phyloP scores from a whole-genome alignment of 1,140 invertebrate species.

The Dendroctonus ponderosae region DNA sequence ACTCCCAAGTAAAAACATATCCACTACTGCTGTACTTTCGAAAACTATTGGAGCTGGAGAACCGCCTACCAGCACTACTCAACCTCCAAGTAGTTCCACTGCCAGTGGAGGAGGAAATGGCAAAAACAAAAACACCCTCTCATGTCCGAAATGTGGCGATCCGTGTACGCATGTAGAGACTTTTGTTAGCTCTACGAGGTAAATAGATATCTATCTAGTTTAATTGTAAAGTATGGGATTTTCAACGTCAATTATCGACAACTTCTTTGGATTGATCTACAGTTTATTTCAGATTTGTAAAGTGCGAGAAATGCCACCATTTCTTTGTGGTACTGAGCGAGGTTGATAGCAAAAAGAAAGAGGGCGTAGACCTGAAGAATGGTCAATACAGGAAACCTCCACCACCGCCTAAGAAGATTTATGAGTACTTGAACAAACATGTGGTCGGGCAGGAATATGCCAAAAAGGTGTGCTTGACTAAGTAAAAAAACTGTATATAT shows the following conservation, averaged over 20 bases:
- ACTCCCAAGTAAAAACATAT: slow-evolving; percentile 35
- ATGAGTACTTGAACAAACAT: slow-evolving; percentile 91
- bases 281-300: slow-evolving; percentile 72
- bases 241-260: background rate
- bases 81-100: slow-evolving; percentile 38
- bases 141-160: slow-evolving; percentile 93
- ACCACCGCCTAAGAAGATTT: slow-evolving; percentile 94
- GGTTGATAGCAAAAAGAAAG: slow-evolving; percentile 85
- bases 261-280: background rate
- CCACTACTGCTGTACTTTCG: slow-evolving; percentile 40
- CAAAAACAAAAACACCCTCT: slow-evolving; percentile 65
- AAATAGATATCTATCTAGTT: background rate
- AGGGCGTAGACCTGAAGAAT: slow-evolving; percentile 66
- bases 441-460: slow-evolving; percentile 98
- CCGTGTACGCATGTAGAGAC: slow-evolving; percentile 95
- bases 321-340: slow-evolving; percentile 97
- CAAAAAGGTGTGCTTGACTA: slow-evolving; percentile 69
- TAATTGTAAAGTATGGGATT: background rate
- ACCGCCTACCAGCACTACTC: slow-evolving; percentile 36
- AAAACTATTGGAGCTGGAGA: slow-evolving; percentile 45
- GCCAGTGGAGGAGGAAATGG: slow-evolving; percentile 38
- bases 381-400: slow-evolving; percentile 76
- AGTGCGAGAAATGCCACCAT: slow-evolving; percentile 97
- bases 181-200: slow-evolving; percentile 86
- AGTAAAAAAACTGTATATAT: slow-evolving; percentile 6